A percentile compares a stretch with the other conserved stretches of the same genome.
These are phyloP conservation scores for Cercopithecus mona DNA, from an alignment of 2,113 vertebrate species.

Conservation along the genomic window DNA sequence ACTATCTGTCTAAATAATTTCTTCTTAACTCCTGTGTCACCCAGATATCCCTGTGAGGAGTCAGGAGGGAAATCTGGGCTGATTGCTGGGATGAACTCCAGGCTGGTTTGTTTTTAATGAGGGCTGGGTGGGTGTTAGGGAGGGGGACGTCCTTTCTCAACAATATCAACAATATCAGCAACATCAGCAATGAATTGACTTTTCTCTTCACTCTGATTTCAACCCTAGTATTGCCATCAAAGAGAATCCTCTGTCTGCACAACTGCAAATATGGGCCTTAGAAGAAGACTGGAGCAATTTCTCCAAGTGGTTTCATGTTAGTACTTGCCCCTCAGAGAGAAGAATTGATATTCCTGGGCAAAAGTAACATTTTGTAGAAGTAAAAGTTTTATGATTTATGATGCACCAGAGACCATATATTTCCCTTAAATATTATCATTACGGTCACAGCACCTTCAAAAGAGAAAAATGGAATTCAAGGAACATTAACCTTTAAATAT, in stretches of 20 bases:
- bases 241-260: not conserved
- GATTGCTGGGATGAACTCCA: not conserved
- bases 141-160: not conserved
- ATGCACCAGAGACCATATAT: constrained; percentile 38
- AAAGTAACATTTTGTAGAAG: constrained; percentile 34
- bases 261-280: not conserved
- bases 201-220: not conserved
- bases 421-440: constrained; percentile 53
- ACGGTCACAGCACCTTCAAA: constrained; percentile 15
- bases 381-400: constrained; percentile 39
- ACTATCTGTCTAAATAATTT: too few relatives aligned
- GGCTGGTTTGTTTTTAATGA: not conserved
- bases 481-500: constrained; percentile 58
- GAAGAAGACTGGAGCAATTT: not conserved
- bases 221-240: not conserved
- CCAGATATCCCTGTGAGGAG: not conserved
- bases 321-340: constrained; percentile 26
- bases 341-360: constrained; percentile 27
- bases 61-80: not conserved
- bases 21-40: too few relatives aligned
- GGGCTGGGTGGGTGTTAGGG: not conserved
- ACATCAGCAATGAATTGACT: not conserved
- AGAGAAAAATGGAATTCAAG: constrained; percentile 62
- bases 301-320: not conserved
- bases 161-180: not conserved